Base-by-base conservation (phyloP, 92 coral and sea anemone genomes). In the Zoanthus solanderi region DNA sequence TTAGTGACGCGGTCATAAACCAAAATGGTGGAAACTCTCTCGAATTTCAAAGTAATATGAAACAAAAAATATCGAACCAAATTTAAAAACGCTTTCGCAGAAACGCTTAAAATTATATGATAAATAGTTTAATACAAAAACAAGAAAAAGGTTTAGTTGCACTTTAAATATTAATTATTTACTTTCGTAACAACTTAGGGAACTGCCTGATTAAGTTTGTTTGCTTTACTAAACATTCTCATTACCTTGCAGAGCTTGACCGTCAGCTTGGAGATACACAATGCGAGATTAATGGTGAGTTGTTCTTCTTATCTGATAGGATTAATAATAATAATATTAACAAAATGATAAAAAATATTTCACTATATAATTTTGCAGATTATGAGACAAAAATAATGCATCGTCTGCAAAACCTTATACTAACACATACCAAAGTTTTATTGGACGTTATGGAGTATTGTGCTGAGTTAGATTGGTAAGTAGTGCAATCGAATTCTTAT, bases 361-460 rank as follows among this genome's bases (percentile, higher is more conserved):
- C 78, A 13, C 63, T 52, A 46, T 76, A 0, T 45, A 44, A 74
- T 17, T 14, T 7, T 87, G 28, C 89, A 97, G 99, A 97, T 79
- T 98, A 95, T 57, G 99, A 97, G 81, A 97, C 99, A 9, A 96
- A 98, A 9, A 93, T 97, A 56, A 95, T 97, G 99, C 99, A 97
- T 87, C 92, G 98, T 34, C 85, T 97, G 47, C 98, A 97, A 86
- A 93, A 91, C 76, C 92, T 92, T 71, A 90, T 97, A 32, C 84
- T 97, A 18, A 96, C 91, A 72, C 99, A 94, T 87, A 92, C 97
- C 77, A 91, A 93, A 60, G 94, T 92, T 47, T 83, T 97, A 18
- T 84, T 94, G 78, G 96, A 94, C 71, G 98, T 97, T 23, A 92
- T 97, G 97, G 99, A 95, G 72, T 97, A 96, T 85, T 89, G 94